Base-by-base conservation (phyloP, 2,113 vertebrate genomes). In the Polypterus bichir region DNA sequence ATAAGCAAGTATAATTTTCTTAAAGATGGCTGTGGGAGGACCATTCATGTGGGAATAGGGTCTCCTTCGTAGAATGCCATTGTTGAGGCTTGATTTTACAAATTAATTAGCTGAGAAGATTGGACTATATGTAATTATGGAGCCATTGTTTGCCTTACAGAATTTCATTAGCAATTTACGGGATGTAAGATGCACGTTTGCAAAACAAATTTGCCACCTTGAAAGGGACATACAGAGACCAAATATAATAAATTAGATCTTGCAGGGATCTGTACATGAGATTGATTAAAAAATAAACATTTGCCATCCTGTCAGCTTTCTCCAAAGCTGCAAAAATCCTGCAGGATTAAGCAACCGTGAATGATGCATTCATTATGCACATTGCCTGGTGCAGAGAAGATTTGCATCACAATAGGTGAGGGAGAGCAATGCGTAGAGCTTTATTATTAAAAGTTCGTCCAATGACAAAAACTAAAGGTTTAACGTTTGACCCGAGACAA, bases 201-300 rank as follows among this genome's bases (percentile, higher is more conserved):
- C 44, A 3, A 6, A 55, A 55, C 54, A 55, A 55, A 55, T 55
- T 55, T 55, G 54, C 54, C 9, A 3, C 44, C 10, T 9, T 55
- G 54, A 11, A 5, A 5, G 54, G 54, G 54, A 55, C 54, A 55
- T 27, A 5, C 10, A 7, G 44, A 55, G 54, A 55, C 54, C 44
- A 6, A 6, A 55, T 55, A 9, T 55, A 55, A 55, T 55, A 55
- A 55, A 55, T 55, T 3, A 55, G 54, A 55, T 55, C 54, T 55
- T 27, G 6, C 44, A 6, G 44, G 54, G 54, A 55, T 10, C 10
- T 10, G 9, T 10, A 4, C 54, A 55, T 27, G 44, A 10, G 54
- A 55, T 27, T 55, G 44, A 55, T 55, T 55, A 55, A 55, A 55
- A 55, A 55, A 55, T 55, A 55, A 55, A 27, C 54, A 55, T 55